Conservation (phyloP, 2,888 invertebrate genomes). For the Sinotaia quadrata region DNA sequence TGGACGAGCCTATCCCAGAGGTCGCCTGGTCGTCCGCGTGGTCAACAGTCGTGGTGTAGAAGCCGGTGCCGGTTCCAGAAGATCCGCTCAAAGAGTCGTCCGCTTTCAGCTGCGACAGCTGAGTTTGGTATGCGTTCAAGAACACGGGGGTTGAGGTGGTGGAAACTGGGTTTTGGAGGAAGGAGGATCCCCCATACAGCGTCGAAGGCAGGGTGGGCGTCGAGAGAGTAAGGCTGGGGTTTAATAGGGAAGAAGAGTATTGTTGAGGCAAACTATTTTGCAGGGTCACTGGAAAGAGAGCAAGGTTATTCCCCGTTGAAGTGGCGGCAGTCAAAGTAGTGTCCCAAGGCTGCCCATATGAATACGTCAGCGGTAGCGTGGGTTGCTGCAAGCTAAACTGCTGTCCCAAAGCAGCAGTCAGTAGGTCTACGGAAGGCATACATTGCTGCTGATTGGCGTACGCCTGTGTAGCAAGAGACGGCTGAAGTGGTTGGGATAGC, state of each 20-base stretch:
- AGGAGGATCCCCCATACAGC: no score
- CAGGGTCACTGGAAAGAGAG: no score
- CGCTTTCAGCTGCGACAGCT: background rate
- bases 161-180: background rate
- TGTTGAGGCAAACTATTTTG: no score
- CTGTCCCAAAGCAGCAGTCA: constrained; percentile 11
- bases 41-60: background rate
- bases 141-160: background rate
- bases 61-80: background rate
- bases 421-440: constrained; percentile 1
- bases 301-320: no score
- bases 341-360: no score
- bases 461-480: no score
- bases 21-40: constrained; percentile 10
- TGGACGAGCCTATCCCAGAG: constrained; percentile 15
- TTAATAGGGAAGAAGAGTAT: no score
- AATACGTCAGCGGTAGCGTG: no score
- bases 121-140: background rate
- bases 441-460: constrained; percentile 10
- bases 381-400: background rate
- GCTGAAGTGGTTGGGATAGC: no score
- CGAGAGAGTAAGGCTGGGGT: no score
- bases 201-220: no score
- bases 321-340: no score
- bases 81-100: background rate